Base-by-base conservation (phyloP, 1,140 invertebrate species). In the Pseudomyrmex flavicornis region DNA sequence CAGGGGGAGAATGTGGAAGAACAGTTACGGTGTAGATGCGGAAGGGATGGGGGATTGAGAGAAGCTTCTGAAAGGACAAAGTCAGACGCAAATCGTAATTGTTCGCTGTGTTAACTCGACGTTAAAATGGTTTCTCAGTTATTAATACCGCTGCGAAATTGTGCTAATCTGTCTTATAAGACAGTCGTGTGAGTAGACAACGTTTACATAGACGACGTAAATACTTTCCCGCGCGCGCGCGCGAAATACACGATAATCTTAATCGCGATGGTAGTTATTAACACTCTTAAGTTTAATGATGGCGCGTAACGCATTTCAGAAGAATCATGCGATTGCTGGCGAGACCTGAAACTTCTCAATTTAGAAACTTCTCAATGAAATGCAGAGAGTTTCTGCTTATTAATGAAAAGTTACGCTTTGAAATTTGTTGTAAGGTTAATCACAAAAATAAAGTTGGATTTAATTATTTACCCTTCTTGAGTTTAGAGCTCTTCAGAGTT, bases 31-130 rank as follows among this genome's bases (percentile, higher is more conserved):
- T 9, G 22, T 46, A 15, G 15, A 61, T 48, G 35, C 56, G 54
- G 35, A 44, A 4, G n/a, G 35, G 61, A 20, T 35, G 35, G 12
- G 13, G 50, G 52, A 46, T 48, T 20, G 52, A 62, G 68, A 74
- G 79, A 63, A 75, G 69, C 61, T 84, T 82, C 59, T 69, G 59
- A 62, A n/a, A 69, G 20, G 50, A 58, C 48, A 52, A 82, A 84
- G 83, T 84, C 83, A 80, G 75, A 84, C 66, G 83, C 80, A 72
- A 84, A 80, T 84, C 83, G 35, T 84, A 84, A 84, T 80, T 80
- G 66, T 79, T 65, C 75, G 50, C 65, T 54, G 13, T 52, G 76
- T 80, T 84, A 80, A 70, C 76, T 68, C 48, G 66, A 70, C 76
- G 56, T 84, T 84, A 84, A 84, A 80, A 84, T 84, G 76, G 75